Evolutionary conservation across 2,113 vertebrate species (phyloP), one percentile per base, ranked within the genome.

Genomic region (Elephas maximus): DNA sequence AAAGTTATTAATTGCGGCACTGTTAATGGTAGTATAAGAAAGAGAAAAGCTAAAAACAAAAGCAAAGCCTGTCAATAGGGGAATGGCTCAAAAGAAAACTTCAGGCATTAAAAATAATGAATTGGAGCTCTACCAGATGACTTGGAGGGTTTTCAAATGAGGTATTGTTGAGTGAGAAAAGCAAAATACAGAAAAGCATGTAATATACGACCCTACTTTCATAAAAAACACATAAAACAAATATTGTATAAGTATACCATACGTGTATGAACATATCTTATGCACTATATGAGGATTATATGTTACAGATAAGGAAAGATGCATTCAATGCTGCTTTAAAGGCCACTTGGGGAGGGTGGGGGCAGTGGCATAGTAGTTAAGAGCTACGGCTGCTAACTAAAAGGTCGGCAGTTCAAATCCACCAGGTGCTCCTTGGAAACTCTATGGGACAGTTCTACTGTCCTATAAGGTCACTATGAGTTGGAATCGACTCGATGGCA

Each of bases 81-180:
- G 23, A 76, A 67, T 28, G 15, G 11, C 33, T 94, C 85, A 60
- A 69, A 74, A 8, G 67, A 90, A 93, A 93, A n/a, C 77, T 82
- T 17, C 26, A 85, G n/a, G 73, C 45, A 37, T 48, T 95, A 94
- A 93, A 95, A 94, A 63, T 79, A 82, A 90, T 87, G 65, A 95
- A 86, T 23, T 90, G 20, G 71, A 88, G 12, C 8, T 93, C 33
- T 91, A 76, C 57, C 80, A 93, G 44, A 91, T 23, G 41, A 85
- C 28, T 71, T 93, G 67, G 93, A 93, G 44, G 74, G 63, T 71
- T 77, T 88, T 96, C 83, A 93, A 88, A 81, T 96, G 83, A 88
- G 71, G n/a, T 48, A 69, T 20, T 96, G 51, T 53, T 88, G 24
- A 93, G 30, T 88, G 85, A 94, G n/a, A 73, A 91, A 96, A 93